Percentiles rank a stretch among this genome's conserved stretches.
Conservation (phyloP, 2,888 invertebrate genomes). For the Acanthosepion lycidas region DNA sequence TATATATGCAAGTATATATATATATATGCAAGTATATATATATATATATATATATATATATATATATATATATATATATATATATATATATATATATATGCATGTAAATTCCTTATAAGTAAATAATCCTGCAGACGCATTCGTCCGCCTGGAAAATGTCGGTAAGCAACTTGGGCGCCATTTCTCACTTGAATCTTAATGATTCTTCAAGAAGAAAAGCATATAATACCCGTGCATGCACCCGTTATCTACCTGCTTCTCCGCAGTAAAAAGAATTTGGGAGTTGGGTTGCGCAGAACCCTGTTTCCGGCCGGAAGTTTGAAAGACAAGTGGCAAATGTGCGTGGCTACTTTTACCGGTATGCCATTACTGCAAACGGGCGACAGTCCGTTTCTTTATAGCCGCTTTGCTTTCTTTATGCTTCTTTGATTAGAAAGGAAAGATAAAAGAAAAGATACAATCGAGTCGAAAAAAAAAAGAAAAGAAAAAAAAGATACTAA, state of each 20-base stretch:
- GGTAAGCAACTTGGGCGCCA: not conserved
- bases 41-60: too few relatives aligned
- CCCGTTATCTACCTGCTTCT: not conserved
- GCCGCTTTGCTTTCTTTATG: not conserved
- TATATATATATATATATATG: too few relatives aligned
- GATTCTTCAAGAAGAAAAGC: not conserved
- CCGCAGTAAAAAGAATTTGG: not conserved
- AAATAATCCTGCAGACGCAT: not conserved
- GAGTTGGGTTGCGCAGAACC: not conserved
- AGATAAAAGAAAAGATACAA: not conserved
- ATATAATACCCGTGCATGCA: not conserved
- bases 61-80: too few relatives aligned
- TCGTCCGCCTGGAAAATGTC: not conserved
- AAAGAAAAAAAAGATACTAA: not conserved
- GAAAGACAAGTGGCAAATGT: constrained; percentile 33
- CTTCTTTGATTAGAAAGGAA: not conserved
- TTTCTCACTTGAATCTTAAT: not conserved
- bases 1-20: too few relatives aligned
- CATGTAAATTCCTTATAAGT: not conserved
- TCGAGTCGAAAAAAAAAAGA: not conserved
- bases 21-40: too few relatives aligned
- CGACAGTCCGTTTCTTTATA: not conserved
- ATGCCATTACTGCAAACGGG: too few relatives aligned
- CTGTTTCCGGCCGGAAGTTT: not conserved
- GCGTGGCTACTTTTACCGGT: not conserved